These are phyloP conservation scores for Patella caerulea DNA, from an alignment of 2,888 invertebrate genomes.

Conservation along the genomic window DNA sequence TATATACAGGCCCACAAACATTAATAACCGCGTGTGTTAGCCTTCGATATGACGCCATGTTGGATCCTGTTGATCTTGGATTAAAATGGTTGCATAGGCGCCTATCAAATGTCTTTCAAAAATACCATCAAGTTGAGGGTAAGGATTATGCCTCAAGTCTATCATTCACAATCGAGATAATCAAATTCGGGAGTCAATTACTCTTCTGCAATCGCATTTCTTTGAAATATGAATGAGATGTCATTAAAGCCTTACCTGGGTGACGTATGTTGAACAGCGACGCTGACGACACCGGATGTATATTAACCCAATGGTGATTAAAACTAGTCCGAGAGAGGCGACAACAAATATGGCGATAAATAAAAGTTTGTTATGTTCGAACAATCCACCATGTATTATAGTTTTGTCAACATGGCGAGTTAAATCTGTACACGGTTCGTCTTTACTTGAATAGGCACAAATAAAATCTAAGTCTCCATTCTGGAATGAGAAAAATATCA, in stretches of 20 bases:
- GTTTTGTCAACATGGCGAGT: background rate
- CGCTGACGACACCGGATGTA: background rate
- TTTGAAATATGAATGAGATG: background rate
- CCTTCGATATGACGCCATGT: too few species aligned
- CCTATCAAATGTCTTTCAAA: too few species aligned
- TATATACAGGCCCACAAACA: too few species aligned
- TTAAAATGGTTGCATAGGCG: too few species aligned
- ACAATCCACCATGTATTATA: background rate
- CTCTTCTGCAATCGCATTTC: too few species aligned
- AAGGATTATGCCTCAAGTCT: too few species aligned
- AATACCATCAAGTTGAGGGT: too few species aligned
- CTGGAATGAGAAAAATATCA: background rate
- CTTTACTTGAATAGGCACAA: background rate
- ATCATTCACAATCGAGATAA: too few species aligned
- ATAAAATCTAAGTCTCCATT: background rate
- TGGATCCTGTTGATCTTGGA: too few species aligned
- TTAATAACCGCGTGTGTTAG: too few species aligned
- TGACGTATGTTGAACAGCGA: background rate
- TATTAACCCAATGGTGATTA: constrained; percentile 14
- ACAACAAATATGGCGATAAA: constrained; percentile 22
- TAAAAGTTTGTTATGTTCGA: constrained; percentile 11
- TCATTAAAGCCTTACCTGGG: background rate
- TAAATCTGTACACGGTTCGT: background rate
- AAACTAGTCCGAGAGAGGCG: constrained; percentile 11
- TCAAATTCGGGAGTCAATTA: too few species aligned